A percentile compares a stretch with the other conserved stretches of the same genome.
phyloP scores from a whole-genome alignment of 2,113 vertebrate species.

The Uria lomvia region DNA sequence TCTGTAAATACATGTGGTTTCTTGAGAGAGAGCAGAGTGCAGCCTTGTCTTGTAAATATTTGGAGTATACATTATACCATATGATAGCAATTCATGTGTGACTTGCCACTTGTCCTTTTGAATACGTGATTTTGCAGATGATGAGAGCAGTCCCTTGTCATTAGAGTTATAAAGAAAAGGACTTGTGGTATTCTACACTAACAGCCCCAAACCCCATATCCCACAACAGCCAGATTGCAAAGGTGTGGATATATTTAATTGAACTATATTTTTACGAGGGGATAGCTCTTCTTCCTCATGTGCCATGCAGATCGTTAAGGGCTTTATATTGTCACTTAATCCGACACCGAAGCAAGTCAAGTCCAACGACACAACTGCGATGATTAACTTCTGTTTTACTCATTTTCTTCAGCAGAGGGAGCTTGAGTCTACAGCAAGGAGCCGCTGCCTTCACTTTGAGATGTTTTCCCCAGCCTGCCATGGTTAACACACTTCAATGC shows the following conservation, averaged over 20 bases:
- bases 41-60: slow-evolving; percentile 24
- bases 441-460: background rate
- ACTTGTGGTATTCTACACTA: background rate
- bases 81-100: background rate
- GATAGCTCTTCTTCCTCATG: background rate
- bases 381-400: background rate
- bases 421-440: slow-evolving; percentile 56
- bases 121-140: background rate
- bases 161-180: background rate
- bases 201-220: background rate
- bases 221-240: background rate
- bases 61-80: background rate
- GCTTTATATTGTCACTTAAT: background rate
- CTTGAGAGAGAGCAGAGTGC: background rate
- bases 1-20: slow-evolving; percentile 32
- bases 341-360: background rate
- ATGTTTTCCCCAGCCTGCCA: background rate
- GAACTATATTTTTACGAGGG: background rate
- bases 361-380: background rate
- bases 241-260: background rate
- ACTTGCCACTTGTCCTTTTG: background rate
- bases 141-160: background rate
- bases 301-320: background rate
- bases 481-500: background rate
- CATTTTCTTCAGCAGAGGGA: slow-evolving; percentile 63